Conservation (phyloP, 2,113 vertebrate species). For the Ciconia stormi region DNA sequence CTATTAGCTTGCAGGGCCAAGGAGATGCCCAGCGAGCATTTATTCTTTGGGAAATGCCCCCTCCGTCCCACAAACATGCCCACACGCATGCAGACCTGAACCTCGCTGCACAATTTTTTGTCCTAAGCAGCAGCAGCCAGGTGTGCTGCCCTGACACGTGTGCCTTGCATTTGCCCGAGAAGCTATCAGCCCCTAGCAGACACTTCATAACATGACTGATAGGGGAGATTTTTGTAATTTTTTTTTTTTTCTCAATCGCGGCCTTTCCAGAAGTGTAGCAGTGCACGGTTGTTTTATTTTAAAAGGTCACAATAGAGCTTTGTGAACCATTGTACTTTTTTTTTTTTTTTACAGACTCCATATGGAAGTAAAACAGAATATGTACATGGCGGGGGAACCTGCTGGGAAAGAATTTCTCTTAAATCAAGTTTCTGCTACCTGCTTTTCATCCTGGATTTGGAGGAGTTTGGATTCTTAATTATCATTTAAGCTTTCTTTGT, state of each 20-base stretch:
- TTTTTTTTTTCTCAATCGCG: not conserved
- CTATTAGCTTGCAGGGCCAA: not conserved
- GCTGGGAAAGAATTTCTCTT: not conserved
- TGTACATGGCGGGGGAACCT: not conserved
- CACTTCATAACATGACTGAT: not conserved
- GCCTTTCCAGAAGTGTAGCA: constrained; percentile 29
- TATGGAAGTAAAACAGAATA: constrained; percentile 36
- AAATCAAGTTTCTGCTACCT: constrained; percentile 6
- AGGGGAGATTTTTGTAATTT: not conserved
- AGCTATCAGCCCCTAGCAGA: not conserved
- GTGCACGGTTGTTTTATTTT: constrained; percentile 26
- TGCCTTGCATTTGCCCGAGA: not conserved
- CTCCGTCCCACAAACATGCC: not conserved
- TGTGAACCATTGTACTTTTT: not conserved
- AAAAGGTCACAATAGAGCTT: constrained; percentile 45
- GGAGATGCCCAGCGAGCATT: not conserved
- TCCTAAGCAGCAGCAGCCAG: not conserved
- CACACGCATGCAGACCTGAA: not conserved
- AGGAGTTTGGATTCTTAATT: not conserved
- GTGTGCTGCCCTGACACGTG: not conserved
- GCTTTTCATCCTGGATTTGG: not conserved
- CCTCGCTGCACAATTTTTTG: not conserved
- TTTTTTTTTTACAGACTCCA: constrained; percentile 13
- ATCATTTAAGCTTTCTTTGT: constrained; percentile 15
- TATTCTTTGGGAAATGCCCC: not conserved